Evolutionary conservation across 2,888 invertebrate species (phyloP), one percentile per base, ranked within the genome.

Genomic region (Emmelina monodactyla): DNA sequence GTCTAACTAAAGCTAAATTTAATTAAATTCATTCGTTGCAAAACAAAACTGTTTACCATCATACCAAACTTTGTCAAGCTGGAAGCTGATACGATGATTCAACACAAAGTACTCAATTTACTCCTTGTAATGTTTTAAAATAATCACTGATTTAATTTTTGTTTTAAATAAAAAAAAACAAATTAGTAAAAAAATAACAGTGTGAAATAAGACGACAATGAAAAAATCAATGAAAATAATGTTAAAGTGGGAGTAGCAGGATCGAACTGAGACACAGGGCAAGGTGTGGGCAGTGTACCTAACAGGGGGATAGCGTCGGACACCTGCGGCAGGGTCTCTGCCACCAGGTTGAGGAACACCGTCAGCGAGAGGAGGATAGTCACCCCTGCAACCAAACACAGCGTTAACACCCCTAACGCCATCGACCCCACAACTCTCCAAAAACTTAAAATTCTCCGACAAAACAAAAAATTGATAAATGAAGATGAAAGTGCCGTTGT

Each of bases 271-370:
- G 62, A 55, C 50, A 54, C 56, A 45, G 58, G 70, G 62, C 53
- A 54, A 62, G 70, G 72, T 64, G 53, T 72, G 78, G 76, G 59
- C 51, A 63, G 76, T 86, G 88, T 92, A 94, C 97, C 97, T 91
- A 98, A 96, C 86, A 98, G 87, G 83, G 98, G 97, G 85, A 98
- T 96, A 83, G 97, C 97, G 85, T 97, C 97, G 83, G 97, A 97
- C 83, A 97, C 97, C 87, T 94, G 96, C 82, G 97, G 97, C 91
- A 97, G 93, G 84, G 97, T 96, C 89, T 97, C 97, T 62, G 97
- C 96, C 83, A 98, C 97, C 87, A 97, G 91, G 87, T 97, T 94
- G 86, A 97, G 92, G 88, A 98, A 98, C 86, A 98, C 97, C 86
- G 97, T 97, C 87, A 98, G 91, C 83, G 97, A 97, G 81, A 98